These are phyloP conservation scores for Anolis apletophallus DNA, from an alignment of 2,797 vertebrate genomes.

Conservation along the genomic window DNA sequence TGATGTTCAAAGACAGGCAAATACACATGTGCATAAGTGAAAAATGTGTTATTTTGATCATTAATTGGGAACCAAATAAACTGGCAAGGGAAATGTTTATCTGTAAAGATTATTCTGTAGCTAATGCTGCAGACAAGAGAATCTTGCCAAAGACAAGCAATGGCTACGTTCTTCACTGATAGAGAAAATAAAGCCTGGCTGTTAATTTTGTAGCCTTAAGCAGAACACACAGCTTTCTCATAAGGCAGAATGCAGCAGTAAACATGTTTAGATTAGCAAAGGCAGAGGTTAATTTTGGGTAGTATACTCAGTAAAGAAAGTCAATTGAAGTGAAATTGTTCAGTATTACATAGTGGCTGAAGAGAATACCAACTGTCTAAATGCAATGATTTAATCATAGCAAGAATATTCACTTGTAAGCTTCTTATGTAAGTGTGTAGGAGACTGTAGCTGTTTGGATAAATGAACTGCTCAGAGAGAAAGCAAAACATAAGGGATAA, in stretches of 20 bases:
- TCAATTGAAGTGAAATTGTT: neutral
- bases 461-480: neutral
- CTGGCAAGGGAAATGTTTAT: too few species aligned
- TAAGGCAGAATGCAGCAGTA: neutral
- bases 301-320: neutral
- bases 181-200: neutral
- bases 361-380: neutral
- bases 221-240: neutral
- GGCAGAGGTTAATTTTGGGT: neutral
- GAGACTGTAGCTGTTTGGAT: neutral
- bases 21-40: too few species aligned
- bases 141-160: too few species aligned
- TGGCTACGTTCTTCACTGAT: neutral
- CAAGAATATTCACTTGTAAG: conserved; percentile 7
- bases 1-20: too few species aligned
- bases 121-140: too few species aligned
- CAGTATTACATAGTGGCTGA: neutral
- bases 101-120: too few species aligned
- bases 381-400: neutral
- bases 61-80: too few species aligned
- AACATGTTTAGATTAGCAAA: neutral
- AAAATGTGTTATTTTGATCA: too few species aligned
- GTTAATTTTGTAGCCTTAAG: neutral
- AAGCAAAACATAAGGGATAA: conserved; percentile 20
- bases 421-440: conserved; percentile 21